A percentile compares a stretch with the other conserved stretches of the same genome.
Conservation (phyloP, 64 coral and sea anemone species). For the Montipora cactus region DNA sequence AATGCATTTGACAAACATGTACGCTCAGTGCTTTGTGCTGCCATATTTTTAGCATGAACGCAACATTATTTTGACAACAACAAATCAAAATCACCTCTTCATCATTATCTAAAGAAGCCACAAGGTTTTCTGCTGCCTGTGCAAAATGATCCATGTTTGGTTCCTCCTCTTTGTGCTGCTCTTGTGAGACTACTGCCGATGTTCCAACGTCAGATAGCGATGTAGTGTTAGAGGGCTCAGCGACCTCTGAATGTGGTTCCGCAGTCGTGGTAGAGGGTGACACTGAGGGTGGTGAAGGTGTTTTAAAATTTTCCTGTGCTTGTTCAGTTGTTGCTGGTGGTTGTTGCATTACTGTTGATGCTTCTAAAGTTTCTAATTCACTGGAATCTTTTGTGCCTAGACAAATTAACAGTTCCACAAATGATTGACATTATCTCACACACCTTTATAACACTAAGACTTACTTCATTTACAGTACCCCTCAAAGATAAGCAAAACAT, state of each 20-base stretch:
- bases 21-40: too few relatives aligned
- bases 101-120: slow-evolving; percentile 92
- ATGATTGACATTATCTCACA: too few relatives aligned
- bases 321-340: neutral
- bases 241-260: neutral
- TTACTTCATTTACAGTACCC: too few relatives aligned
- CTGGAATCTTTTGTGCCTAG: slow-evolving; percentile 1
- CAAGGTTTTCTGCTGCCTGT: slow-evolving; percentile 90
- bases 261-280: neutral
- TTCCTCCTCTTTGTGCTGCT: slow-evolving; percentile 74
- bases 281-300: neutral
- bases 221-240: neutral
- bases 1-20: too few relatives aligned
- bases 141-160: slow-evolving; percentile 89
- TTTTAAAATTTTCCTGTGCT: neutral
- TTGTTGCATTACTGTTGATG: neutral
- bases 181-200: neutral
- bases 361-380: neutral
- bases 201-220: neutral
- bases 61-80: neutral
- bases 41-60: too few relatives aligned
- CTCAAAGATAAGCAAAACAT: too few relatives aligned
- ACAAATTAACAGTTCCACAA: neutral
- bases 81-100: slow-evolving; percentile 32
- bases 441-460: too few relatives aligned